Evolutionary conservation across 2,888 invertebrate genomes (phyloP).

Genomic region (Gasteruption jaculator): DNA sequence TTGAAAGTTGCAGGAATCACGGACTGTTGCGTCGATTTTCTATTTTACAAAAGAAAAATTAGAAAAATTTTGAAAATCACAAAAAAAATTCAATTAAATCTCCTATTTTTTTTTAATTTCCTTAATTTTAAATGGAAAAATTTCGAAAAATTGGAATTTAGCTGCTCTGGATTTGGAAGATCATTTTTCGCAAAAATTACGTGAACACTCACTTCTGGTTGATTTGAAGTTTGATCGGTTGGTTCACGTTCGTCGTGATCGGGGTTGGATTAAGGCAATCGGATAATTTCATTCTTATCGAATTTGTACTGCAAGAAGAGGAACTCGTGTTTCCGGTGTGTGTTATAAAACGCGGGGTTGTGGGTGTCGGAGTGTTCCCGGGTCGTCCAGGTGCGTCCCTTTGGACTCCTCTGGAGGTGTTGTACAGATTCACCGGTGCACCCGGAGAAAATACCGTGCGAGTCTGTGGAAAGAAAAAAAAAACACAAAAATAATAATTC

Average conservation of each 20-base stretch:
- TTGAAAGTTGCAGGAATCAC: too few species aligned
- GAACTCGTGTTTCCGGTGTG: constrained; percentile 35
- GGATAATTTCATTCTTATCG: constrained; percentile 39
- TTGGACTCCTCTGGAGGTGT: constrained; percentile 36
- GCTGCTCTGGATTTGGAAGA: too few species aligned
- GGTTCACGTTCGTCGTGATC: constrained; percentile 29
- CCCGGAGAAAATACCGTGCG: constrained; percentile 44
- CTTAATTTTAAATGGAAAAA: too few species aligned
- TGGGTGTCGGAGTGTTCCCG: constrained; percentile 39
- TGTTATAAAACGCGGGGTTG: constrained; percentile 40
- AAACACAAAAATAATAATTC: constrained; percentile 5
- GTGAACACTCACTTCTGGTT: constrained; percentile 36
- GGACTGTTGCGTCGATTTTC: too few species aligned
- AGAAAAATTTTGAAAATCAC: too few species aligned
- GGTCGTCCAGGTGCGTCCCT: constrained; percentile 35
- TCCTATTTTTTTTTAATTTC: too few species aligned
- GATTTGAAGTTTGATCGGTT: constrained; percentile 45
- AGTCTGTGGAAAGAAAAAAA: constrained; percentile 23
- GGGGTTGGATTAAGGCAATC: constrained; percentile 40
- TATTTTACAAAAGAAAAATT: too few species aligned
- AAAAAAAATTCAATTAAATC: too few species aligned
- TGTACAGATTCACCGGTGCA: constrained; percentile 46
- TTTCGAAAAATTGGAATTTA: too few species aligned
- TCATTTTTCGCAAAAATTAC: too few species aligned
- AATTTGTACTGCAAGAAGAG: constrained; percentile 31